Base-by-base conservation (phyloP, 2,113 vertebrate genomes). In the Tinamus guttatus region DNA sequence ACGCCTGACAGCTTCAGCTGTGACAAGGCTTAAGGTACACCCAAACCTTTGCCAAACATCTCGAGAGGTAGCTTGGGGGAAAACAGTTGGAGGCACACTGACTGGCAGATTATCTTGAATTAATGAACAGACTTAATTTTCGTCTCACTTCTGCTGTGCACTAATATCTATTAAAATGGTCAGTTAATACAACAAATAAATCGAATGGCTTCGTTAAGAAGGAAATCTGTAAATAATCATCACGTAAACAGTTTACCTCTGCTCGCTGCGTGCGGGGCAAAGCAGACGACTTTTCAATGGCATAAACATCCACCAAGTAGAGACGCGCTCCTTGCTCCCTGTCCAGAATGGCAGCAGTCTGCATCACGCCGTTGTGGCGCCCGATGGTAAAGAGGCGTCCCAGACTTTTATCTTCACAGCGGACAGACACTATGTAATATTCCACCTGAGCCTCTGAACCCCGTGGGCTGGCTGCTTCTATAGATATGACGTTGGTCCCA, bases 341-440 rank as follows among this genome's bases (percentile, higher is more conserved):
- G 98, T 99, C 99, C 98, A 99, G 96, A 75, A 99, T 98, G 17
- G 98, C 99, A 5, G 99, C 99, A 0, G 99, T 99, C 97, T 99
- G 99, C 90, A 99, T 98, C 87, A 99, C 91, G 40, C 99, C 99
- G 0, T 97, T 98, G 65, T 94, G 98, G 30, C 99, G 98, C 21
- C 99, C 99, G 2, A 99, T 98, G 81, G 99, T 99, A 95, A 99
- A 99, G 93, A 99, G 98, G 52, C 99, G 98, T 3, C 99, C 99
- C 0, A 98, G 98, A 5, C 98, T 97, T 94, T 97, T 99, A 5
- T 99, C 99, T 4, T 98, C 98, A 1, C 99, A 98, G 7, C 98
- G 98, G 4, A 99, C 98, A 0, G 99, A 98, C 84, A 99, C 99
- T 0, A 99, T 99, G 88, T 99, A 99, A 96, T 99, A 99, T 96